Evolutionary conservation across 2,113 vertebrate species (phyloP).

Genomic region (Barnardius zonarius): DNA sequence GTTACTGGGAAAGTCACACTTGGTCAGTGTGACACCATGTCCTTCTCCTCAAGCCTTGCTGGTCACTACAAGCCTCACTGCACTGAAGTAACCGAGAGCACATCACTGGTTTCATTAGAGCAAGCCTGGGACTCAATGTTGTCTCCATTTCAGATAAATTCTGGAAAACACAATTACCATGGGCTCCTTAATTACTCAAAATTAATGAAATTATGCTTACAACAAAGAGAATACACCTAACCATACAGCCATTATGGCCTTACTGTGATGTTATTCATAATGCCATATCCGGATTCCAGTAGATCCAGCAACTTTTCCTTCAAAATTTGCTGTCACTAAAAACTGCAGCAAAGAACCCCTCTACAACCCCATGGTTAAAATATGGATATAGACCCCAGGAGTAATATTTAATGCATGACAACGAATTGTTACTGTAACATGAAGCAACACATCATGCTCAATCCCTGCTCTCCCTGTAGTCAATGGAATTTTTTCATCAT

Average conservation of each 20-base stretch:
- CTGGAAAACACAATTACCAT: neutral
- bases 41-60: neutral
- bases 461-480: neutral
- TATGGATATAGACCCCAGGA: neutral
- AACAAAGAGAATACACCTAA: neutral
- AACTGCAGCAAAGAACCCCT: neutral
- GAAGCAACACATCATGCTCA: neutral
- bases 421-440: neutral
- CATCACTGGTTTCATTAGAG: neutral
- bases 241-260: neutral
- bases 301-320: neutral
- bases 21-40: fast-evolving
- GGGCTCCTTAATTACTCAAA: neutral
- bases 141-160: neutral
- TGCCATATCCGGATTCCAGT: neutral
- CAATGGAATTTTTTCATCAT: constrained; percentile 26
- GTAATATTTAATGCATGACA: neutral
- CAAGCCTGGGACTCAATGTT: neutral
- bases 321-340: neutral
- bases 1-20: neutral
- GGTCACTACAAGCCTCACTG: neutral
- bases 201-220: neutral
- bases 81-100: neutral
- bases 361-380: neutral
- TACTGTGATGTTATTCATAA: neutral